Evolutionary conservation across 2,888 invertebrate species (phyloP).

Genomic region (Eueremaeus valkanovi): DNA sequence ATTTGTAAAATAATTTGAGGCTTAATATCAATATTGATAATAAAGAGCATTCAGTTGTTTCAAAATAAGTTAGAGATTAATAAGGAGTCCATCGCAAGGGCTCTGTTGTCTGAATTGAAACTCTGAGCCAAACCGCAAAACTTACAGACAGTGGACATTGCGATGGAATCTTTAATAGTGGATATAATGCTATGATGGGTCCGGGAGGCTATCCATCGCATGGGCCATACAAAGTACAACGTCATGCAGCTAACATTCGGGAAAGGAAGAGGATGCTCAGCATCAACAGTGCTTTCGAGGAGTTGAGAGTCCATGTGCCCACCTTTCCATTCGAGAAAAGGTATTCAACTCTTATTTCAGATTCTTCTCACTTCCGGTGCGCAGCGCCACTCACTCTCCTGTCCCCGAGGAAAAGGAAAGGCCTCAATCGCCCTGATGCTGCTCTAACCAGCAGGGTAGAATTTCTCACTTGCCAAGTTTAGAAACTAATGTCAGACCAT

Average conservation of each 20-base stretch:
- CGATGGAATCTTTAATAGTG: conserved; percentile 28
- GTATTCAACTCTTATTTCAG: too few species aligned
- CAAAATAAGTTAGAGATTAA: conserved; percentile 29
- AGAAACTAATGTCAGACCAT: too few species aligned
- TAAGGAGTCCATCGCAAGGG: conserved; percentile 35
- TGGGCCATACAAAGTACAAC: conserved; percentile 79
- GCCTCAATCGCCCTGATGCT: too few species aligned
- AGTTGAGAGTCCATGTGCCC: conserved; percentile 92
- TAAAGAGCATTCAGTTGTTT: conserved; percentile 19
- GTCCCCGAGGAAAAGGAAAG: too few species aligned
- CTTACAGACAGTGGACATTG: conserved; percentile 35
- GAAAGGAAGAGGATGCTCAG: conserved; percentile 93
- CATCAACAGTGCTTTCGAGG: conserved; percentile 89
- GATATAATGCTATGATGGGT: conserved; percentile 36
- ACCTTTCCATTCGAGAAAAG: conserved; percentile 99
- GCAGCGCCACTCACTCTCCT: too few species aligned
- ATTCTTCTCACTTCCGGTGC: too few species aligned
- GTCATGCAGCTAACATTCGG: conserved; percentile 90
- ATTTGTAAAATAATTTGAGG: too few species aligned
- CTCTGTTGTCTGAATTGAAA: background rate
- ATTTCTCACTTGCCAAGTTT: too few species aligned
- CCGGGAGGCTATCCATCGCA: conserved; percentile 41
- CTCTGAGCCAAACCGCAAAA: conserved; percentile 20
- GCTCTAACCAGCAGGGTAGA: too few species aligned
- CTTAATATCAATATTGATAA: too few species aligned